phyloP scores from a whole-genome alignment of 1,140 invertebrate genomes.

The Drosophila asahinai region DNA sequence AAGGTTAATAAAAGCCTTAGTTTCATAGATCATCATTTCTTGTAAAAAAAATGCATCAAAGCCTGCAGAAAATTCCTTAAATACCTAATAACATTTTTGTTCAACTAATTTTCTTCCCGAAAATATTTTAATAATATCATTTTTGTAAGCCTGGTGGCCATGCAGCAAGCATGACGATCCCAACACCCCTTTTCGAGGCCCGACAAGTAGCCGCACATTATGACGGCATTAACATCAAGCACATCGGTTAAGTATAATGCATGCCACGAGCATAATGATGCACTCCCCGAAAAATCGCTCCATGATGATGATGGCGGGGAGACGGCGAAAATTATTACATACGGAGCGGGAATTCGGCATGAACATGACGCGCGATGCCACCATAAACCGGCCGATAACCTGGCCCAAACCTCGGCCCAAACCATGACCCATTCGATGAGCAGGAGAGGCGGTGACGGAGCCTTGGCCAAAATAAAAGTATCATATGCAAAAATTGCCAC shows the following conservation, averaged over 20 bases:
- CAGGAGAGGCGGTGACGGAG: conserved; percentile 21
- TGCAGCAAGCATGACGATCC: neutral
- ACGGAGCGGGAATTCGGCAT: conserved; percentile 70
- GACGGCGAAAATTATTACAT: conserved; percentile 73
- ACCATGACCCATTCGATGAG: conserved; percentile 54
- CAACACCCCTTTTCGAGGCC: neutral
- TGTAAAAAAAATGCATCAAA: no score
- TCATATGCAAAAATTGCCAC: conserved; percentile 68
- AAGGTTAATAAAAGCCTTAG: neutral
- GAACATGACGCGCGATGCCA: conserved; percentile 80
- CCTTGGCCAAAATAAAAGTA: conserved; percentile 38
- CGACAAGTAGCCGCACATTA: conserved; percentile 66
- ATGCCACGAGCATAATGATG: conserved; percentile 55
- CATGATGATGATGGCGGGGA: conserved; percentile 38
- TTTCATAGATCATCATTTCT: no score
- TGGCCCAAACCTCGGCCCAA: conserved; percentile 44
- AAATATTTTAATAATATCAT: conserved; percentile 4
- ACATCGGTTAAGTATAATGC: conserved; percentile 50
- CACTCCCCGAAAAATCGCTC: conserved; percentile 35
- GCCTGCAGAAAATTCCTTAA: neutral
- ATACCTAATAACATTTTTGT: neutral
- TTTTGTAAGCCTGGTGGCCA: conserved; percentile 3
- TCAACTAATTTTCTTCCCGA: neutral
- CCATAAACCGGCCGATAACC: conserved; percentile 79
- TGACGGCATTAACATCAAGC: conserved; percentile 56